Evolutionary conservation across 1,140 invertebrate genomes (phyloP), one percentile per base, ranked within the genome.

Genomic region (Condylostylus longicornis): DNA sequence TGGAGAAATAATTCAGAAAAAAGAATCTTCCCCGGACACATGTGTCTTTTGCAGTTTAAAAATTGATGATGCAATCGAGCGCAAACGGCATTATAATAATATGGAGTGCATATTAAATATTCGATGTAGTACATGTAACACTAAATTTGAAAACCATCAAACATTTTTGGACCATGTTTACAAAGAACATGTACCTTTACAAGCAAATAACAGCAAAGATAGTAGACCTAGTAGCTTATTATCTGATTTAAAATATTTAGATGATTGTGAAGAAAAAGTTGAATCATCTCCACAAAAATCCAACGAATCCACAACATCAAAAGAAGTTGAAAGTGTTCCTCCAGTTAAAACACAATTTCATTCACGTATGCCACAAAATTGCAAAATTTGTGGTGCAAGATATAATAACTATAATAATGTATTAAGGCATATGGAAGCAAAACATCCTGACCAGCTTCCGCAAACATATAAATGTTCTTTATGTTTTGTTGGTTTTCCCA

Each of bases 321-420:
- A n/a, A n/a, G n/a, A n/a, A n/a, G n/a, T n/a, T n/a, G n/a, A n/a
- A n/a, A n/a, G n/a, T n/a, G n/a, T n/a, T 37, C 4, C 9, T 10
- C 25, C 25, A n/a, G 51, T 49, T 21, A 58, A 58, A 22, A 49
- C 54, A 6, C 54, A 58, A 42, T 58, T 58, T 43, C 58, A 58
- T 17, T 55, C 51, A 19, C 51, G 56, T 4, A 53, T 58, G 51
- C 57, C 57, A 1, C 58, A 61, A 35, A 58, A 54, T 2, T 61
- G 58, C 18, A 54, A 53, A 2, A 60, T 61, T 20, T 61, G 58
- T 37, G 52, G 54, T 1, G 55, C 60, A 31, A 54, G 58, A 34
- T 61, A 61, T 35, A 61, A 61, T 25, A 61, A 61, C 38, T 61
- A 61, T 31, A 60, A 61, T 37, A 61, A 61, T 34, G 58, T 61